phyloP scores from a whole-genome alignment of 2,113 vertebrate genomes.

The Himantopus leucocephalus region DNA sequence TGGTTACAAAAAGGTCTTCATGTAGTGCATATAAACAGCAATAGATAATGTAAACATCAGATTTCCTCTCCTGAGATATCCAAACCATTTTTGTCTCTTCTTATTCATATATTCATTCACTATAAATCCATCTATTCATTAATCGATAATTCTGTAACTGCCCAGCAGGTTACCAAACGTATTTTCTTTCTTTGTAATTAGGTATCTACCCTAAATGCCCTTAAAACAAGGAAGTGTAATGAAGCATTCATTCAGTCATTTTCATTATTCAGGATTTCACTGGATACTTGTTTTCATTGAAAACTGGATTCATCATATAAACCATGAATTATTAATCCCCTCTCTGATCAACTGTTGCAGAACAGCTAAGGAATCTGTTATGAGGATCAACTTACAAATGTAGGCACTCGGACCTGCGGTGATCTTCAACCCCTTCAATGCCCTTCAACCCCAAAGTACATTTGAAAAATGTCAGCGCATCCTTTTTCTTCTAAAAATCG shows the following conservation, averaged over 20 bases:
- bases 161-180: background rate
- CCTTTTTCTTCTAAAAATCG: constrained; percentile 86
- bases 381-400: rapidly evolving
- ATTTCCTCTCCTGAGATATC: background rate
- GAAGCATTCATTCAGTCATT: background rate
- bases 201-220: background rate
- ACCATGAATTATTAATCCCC: background rate
- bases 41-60: background rate
- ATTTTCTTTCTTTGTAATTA: background rate
- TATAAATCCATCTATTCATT: background rate
- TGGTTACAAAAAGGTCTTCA: background rate
- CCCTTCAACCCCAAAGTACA: constrained; percentile 83
- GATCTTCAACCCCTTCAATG: constrained; percentile 36
- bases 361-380: background rate
- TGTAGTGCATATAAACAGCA: background rate
- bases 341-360: background rate
- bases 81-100: background rate
- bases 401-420: background rate
- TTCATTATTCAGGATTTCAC: background rate
- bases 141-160: background rate
- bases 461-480: constrained; percentile 89
- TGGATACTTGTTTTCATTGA: background rate
- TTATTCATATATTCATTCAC: background rate
- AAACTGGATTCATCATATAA: background rate
- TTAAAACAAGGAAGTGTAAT: background rate